Evolutionary conservation across 2,888 invertebrate genomes (phyloP), one percentile per base, ranked within the genome.

Genomic region (Neelides folsomi): DNA sequence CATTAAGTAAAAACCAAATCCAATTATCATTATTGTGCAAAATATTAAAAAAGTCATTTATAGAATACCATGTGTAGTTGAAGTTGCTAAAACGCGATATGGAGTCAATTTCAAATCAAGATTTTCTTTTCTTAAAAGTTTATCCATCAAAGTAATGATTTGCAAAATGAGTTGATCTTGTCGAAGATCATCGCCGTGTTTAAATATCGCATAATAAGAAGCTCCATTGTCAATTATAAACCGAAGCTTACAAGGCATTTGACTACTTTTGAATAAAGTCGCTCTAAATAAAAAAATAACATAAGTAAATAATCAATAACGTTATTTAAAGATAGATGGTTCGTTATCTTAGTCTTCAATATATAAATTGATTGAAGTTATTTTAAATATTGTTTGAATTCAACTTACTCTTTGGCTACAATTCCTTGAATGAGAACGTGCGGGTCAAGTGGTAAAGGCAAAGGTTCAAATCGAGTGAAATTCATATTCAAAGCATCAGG

Each of bases 101-200:
- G 98, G 95, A 0, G 95, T 95, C 54, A 98, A 71, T 67, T 93
- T 94, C 50, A 99, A 75, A 72, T 99, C 97, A 51, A 99, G 74
- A 71, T 98, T 97, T 72, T 98, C 98, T 64, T 87, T 78, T 40
- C 92, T 76, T 59, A 98, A 71, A 50, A 98, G 71, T 70, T 92
- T 90, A 70, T 99, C 98, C 94, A 99, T 98, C 12, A 99, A 73
- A 0, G 92, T 89, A 39, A 99, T 95, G 77, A 97, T 97, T 74
- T 98, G 97, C 44, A 98, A 73, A 56, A 98, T 89, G 1, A 98
- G 76, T 71, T 98, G 97, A 73, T 98, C 97, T 72, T 98, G 97
- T 2, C 98, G 76, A 48, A 98, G 72, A 70, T 98, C 97, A 71
- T 98, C 98, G 1, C 98, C 98, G 66, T 93, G 83, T 70, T 98